Conservation (phyloP, 2,113 vertebrate species). For the Entomyzon cyanotis region DNA sequence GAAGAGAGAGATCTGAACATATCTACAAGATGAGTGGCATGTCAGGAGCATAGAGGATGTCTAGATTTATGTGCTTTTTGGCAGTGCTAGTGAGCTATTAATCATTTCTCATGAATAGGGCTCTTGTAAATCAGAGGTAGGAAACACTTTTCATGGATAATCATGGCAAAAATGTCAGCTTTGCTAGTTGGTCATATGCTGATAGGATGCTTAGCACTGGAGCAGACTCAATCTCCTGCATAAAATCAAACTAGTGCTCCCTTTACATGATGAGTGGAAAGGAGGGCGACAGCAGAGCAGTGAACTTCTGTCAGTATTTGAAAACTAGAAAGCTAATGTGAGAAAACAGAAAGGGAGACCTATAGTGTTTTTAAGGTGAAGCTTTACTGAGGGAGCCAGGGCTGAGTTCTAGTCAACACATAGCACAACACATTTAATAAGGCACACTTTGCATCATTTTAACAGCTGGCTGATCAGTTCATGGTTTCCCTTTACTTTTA, state of each 20-base stretch:
- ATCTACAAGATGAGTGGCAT: constrained; percentile 60
- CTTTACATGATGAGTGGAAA: neutral
- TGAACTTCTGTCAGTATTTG: constrained; percentile 30
- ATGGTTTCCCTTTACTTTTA: constrained; percentile 52
- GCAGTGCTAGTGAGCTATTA: constrained; percentile 66
- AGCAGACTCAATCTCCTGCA: neutral
- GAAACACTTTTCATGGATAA: constrained; percentile 37
- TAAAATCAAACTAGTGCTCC: constrained; percentile 33
- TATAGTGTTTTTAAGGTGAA: neutral
- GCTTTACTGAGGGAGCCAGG: neutral
- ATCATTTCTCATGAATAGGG: constrained; percentile 67
- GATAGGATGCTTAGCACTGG: constrained; percentile 27
- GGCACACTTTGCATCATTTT: constrained; percentile 28
- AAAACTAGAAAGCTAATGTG: neutral
- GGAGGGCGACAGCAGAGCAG: neutral
- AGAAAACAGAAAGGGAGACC: constrained; percentile 1
- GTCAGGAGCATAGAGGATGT: constrained; percentile 65
- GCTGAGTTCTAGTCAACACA: neutral
- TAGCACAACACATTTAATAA: constrained; percentile 42
- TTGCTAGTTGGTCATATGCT: constrained; percentile 42
- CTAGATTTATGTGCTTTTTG: constrained; percentile 77
- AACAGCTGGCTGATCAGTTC: constrained; percentile 57
- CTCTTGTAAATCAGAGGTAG: constrained; percentile 69
- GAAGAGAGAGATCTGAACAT: constrained; percentile 19
- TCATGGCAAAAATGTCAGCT: constrained; percentile 56